Conservation (phyloP, 1,140 invertebrate genomes). For the Laupala kohalensis region DNA sequence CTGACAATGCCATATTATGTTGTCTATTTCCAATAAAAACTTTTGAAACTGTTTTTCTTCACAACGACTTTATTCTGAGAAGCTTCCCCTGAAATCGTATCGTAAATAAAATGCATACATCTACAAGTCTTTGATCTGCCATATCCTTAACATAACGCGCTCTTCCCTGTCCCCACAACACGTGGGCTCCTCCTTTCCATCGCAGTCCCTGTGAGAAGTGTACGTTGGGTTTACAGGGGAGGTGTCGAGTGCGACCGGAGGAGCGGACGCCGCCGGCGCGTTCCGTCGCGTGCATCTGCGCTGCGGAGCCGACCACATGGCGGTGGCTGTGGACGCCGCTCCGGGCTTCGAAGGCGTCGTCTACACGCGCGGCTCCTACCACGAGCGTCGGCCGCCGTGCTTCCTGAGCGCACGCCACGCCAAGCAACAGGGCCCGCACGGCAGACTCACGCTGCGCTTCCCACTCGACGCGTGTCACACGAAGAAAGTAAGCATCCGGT, state of each 20-base stretch:
- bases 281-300: constrained; percentile 36
- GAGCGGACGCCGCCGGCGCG: constrained; percentile 36
- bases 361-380: constrained; percentile 44
- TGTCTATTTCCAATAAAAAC: too few relatives aligned
- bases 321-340: constrained; percentile 30
- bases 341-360: constrained; percentile 44
- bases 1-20: too few relatives aligned
- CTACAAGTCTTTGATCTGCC: too few relatives aligned
- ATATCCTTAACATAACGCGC: too few relatives aligned
- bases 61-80: too few relatives aligned
- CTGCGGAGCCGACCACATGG: constrained; percentile 40
- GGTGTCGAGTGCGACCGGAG: constrained; percentile 38
- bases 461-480: constrained; percentile 40
- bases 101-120: too few relatives aligned
- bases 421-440: constrained; percentile 13
- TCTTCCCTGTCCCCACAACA: too few relatives aligned
- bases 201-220: too few relatives aligned
- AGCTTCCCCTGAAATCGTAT: too few relatives aligned
- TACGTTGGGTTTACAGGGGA: too few relatives aligned
- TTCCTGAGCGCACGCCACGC: constrained; percentile 35
- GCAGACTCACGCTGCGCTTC: constrained; percentile 35
- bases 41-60: too few relatives aligned
- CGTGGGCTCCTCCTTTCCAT: too few relatives aligned
- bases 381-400: constrained; percentile 36
- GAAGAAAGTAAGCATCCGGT: constrained; percentile 26